Conservation (phyloP, 2,888 invertebrate species). For the Cinara cedri region DNA sequence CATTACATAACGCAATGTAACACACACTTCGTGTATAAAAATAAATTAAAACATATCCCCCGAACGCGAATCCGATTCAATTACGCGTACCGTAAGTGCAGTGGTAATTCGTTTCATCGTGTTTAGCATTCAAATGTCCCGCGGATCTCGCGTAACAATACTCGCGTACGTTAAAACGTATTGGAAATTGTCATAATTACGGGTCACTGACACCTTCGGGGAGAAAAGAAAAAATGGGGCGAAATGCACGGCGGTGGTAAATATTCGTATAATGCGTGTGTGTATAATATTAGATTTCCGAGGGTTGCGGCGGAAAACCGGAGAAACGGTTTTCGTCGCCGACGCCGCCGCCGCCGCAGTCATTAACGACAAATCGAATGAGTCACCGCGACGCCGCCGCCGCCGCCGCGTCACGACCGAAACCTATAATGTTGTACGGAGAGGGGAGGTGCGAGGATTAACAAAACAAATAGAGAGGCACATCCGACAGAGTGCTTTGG, state of each 20-base stretch:
- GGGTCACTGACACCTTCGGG: neutral
- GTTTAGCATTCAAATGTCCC: too few species aligned
- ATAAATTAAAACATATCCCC: too few species aligned
- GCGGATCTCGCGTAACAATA: too few species aligned
- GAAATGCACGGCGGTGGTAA: too few species aligned
- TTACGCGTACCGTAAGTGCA: too few species aligned
- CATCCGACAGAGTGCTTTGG: conserved; percentile 24
- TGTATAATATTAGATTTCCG: conserved; percentile 17
- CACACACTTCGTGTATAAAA: too few species aligned
- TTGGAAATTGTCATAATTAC: conserved; percentile 16
- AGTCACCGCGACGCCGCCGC: too few species aligned
- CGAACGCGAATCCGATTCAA: too few species aligned
- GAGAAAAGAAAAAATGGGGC: neutral
- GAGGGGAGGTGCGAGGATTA: conserved; percentile 35
- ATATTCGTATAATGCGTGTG: too few species aligned
- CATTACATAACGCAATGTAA: too few species aligned
- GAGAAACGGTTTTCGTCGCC: conserved; percentile 28
- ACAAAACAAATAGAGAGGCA: conserved; percentile 41
- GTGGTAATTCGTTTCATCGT: too few species aligned
- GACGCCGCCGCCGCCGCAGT: neutral
- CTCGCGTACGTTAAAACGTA: neutral
- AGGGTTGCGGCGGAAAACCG: neutral
- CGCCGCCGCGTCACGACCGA: neutral
- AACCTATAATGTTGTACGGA: neutral
- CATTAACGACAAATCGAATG: conserved; percentile 47